Base-by-base conservation (phyloP, 2,888 invertebrate genomes). In the Lingula anatina region DNA sequence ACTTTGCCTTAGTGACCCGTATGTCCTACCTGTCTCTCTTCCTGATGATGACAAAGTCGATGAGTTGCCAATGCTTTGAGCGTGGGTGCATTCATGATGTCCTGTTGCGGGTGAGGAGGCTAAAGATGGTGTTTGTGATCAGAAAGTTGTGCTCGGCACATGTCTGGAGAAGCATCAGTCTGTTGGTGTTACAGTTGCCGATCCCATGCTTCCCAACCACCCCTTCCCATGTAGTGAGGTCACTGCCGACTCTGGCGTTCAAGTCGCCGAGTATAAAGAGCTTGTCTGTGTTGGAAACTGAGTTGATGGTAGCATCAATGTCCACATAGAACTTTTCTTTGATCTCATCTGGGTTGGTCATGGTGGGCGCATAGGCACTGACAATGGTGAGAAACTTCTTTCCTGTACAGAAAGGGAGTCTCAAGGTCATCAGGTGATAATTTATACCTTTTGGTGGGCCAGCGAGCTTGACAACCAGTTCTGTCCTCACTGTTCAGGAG, bases 241-340 rank as follows among this genome's bases (percentile, higher is more conserved):
- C 40, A 23, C 28, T 36, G 5, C 50, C 50, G 12, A 51, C 51
- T 27, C 45, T 36, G n/a, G 51, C 46, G 37, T n/a, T n/a, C n/a
- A n/a, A n/a, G n/a, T n/a, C n/a, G n/a, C n/a, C n/a, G n/a, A n/a
- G n/a, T n/a, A n/a, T 45, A 48, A 35, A 53, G 47, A 35, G 21
- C n/a, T 41, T 20, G 15, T 31, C 35, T n/a, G 9, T 31, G 31
- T 9, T 18, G 40, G 26, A 36, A 28, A 47, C 31, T 15, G 4
- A 5, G 5, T 15, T 25, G 41, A 41, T 47, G 7, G 26, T 41
- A 25, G 21, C 41, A 9, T 24, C 23, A 27, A 40, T 20, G 20
- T 24, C 24, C 21, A 20, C 26, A 20, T 46, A n/a, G 15, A 46
- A 46, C 27, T 39, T n/a, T 12, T 7, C 9, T n/a, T n/a, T n/a